Evolutionary conservation across 2,797 vertebrate genomes (phyloP).

Genomic region (Neomorphus geoffroyi): DNA sequence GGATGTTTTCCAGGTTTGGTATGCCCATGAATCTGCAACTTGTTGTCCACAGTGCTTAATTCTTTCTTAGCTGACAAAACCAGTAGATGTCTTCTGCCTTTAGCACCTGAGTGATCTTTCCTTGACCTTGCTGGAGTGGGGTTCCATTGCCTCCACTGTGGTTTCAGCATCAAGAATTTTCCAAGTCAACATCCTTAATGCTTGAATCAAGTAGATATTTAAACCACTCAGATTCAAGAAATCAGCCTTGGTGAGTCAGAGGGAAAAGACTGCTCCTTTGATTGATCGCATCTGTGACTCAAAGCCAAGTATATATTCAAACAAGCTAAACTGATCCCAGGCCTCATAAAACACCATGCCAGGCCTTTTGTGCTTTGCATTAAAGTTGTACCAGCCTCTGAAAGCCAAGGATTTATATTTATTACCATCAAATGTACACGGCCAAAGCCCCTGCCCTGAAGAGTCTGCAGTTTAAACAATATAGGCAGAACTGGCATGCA

Average conservation of each 20-base stretch:
- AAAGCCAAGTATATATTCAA: slow-evolving; percentile 21
- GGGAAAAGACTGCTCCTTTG: background rate
- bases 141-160: background rate
- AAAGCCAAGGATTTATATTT: slow-evolving; percentile 14
- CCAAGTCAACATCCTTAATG: background rate
- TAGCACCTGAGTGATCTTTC: background rate
- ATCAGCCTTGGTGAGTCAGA: slow-evolving; percentile 15
- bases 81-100: background rate
- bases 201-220: background rate
- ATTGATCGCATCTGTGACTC: slow-evolving; percentile 11
- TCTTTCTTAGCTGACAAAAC: background rate
- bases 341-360: background rate
- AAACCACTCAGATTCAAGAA: background rate
- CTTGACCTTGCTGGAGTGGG: background rate
- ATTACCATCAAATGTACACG: background rate
- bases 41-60: background rate
- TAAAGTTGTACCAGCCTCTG: background rate
- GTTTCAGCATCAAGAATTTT: background rate
- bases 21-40: background rate
- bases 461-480: background rate
- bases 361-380: background rate
- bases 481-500: background rate
- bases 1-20: background rate
- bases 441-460: background rate
- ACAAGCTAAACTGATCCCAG: background rate